Conservation (phyloP, 53 echinoderm and acorn worm genomes). For the Glandiceps talaboti region DNA sequence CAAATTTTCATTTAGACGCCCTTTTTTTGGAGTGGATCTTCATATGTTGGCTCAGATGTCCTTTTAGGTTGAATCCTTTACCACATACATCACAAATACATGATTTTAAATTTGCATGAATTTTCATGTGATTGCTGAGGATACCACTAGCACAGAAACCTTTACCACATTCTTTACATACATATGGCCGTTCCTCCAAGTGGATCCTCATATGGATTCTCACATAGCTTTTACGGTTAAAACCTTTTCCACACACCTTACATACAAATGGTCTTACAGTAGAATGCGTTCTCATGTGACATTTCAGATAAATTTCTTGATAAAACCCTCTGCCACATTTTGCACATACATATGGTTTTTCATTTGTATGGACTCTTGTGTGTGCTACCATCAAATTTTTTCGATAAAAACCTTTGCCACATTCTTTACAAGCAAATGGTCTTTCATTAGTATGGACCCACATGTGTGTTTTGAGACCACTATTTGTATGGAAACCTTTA, state of each 20-base stretch:
- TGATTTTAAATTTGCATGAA: conserved; percentile 70
- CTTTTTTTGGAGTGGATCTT: conserved; percentile 52
- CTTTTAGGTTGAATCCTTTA: conserved; percentile 69
- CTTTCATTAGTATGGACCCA: conserved; percentile 13
- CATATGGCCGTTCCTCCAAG: conserved; percentile 10
- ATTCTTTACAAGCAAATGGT: conserved; percentile 75
- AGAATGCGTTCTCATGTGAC: conserved; percentile 95
- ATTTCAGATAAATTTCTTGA: conserved; percentile 89
- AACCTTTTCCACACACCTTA: neutral
- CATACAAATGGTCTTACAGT: conserved; percentile 43
- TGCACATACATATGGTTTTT: conserved; percentile 92
- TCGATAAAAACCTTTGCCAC: conserved; percentile 78
- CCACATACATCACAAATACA: conserved; percentile 78
- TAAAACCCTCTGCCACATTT: conserved; percentile 89
- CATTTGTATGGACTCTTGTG: conserved; percentile 77
- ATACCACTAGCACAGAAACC: conserved; percentile 79
- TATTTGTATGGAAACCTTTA: conserved; percentile 87
- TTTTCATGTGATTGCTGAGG: conserved; percentile 94
- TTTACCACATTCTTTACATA: conserved; percentile 80
- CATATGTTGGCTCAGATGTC: conserved; percentile 89
- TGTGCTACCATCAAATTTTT: conserved; percentile 88
- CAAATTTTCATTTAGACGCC: conserved; percentile 76
- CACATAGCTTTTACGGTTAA: neutral
- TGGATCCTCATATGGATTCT: neutral
- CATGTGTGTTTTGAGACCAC: conserved; percentile 84